These are phyloP conservation scores for Triplophysa tibetana DNA, from an alignment of 2,113 vertebrate species.

Conservation along the genomic window DNA sequence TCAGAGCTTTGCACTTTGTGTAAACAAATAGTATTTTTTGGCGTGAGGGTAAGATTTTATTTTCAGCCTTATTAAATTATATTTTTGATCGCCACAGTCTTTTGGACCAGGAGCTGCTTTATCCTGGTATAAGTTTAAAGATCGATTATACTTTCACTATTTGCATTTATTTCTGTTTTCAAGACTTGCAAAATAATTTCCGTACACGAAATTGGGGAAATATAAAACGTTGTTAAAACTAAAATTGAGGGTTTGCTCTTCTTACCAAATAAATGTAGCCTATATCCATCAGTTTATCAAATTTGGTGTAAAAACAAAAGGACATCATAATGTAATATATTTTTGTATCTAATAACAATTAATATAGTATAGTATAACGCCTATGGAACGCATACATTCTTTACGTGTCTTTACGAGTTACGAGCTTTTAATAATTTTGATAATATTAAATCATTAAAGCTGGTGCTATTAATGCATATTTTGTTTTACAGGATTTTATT, in stretches of 20 bases:
- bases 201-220: too few species aligned
- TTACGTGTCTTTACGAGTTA: not conserved
- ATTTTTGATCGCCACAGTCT: not conserved
- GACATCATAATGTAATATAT: not conserved
- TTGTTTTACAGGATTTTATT: not conserved
- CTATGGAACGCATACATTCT: not conserved
- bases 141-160: not conserved
- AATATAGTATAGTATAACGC: not conserved
- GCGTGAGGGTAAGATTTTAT: not conserved
- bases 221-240: not conserved
- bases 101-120: not conserved
- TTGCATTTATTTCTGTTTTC: too few species aligned
- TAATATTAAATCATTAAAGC: not conserved
- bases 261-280: too few species aligned
- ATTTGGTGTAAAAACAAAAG: not conserved
- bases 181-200: too few species aligned
- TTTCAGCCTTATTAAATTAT: not conserved
- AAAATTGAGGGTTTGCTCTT: not conserved
- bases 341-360: not conserved
- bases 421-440: not conserved
- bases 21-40: conserved; percentile 50
- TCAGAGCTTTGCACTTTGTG: conserved; percentile 36
- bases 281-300: not conserved
- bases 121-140: not conserved
- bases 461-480: not conserved